Conservation (phyloP, 2,797 vertebrate genomes). For the Dromococcyx pavoninus region DNA sequence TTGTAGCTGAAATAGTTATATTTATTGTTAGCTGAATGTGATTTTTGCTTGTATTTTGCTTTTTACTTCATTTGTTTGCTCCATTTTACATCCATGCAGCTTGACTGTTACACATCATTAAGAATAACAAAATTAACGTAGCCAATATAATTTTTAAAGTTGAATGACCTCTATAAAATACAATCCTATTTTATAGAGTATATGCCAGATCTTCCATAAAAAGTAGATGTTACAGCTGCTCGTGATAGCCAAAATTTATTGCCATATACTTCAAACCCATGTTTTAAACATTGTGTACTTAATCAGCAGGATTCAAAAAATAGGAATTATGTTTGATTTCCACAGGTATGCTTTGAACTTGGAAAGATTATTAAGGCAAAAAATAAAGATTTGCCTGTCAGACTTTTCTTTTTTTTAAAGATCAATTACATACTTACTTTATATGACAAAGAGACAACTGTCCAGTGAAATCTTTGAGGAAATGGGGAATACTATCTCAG, state of each 20-base stretch:
- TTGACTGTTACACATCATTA: background rate
- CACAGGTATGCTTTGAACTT: constrained; percentile 58
- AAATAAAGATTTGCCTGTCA: constrained; percentile 34
- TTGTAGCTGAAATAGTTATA: background rate
- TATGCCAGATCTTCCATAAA: constrained; percentile 14
- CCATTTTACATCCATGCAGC: background rate
- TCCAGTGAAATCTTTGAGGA: constrained; percentile 30
- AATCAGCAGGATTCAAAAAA: constrained; percentile 39
- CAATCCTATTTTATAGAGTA: background rate
- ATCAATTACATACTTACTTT: constrained; percentile 57
- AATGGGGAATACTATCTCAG: constrained; percentile 3
- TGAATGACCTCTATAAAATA: constrained; percentile 1
- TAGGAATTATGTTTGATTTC: constrained; percentile 55
- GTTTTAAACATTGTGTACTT: constrained; percentile 41
- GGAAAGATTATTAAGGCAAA: constrained; percentile 53
- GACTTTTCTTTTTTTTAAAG: constrained; percentile 13
- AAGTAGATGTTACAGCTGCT: constrained; percentile 36
- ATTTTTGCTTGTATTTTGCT: constrained; percentile 10
- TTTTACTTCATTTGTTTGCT: background rate
- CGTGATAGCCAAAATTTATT: constrained; percentile 18
- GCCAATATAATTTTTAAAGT: constrained; percentile 11
- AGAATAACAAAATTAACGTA: constrained; percentile 29
- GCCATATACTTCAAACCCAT: background rate
- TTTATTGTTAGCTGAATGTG: background rate
- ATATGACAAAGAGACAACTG: constrained; percentile 47